phyloP scores from a whole-genome alignment of 2,113 vertebrate genomes.

The Cyprinodon variegatus region DNA sequence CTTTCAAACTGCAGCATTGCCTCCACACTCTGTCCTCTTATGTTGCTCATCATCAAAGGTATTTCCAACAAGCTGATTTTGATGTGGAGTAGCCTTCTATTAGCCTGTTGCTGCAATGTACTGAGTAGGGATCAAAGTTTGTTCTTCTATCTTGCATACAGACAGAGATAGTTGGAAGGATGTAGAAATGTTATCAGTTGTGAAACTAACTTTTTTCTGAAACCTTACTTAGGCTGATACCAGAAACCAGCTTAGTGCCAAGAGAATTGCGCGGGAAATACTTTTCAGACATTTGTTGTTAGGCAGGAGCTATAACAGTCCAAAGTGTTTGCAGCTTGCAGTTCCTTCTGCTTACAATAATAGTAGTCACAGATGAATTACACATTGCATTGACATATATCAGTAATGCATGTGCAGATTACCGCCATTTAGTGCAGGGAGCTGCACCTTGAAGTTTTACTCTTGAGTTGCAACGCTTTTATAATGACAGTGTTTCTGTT shows the following conservation, averaged over 20 bases:
- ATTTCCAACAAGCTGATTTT: too few relatives aligned
- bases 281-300: neutral
- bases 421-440: slow-evolving; percentile 1
- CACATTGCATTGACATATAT: neutral
- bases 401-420: neutral
- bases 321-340: neutral
- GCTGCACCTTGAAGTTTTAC: slow-evolving; percentile 15
- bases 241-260: neutral
- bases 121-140: too few relatives aligned
- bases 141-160: too few relatives aligned
- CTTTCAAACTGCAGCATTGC: too few relatives aligned
- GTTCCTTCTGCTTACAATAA: neutral
- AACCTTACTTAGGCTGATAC: neutral
- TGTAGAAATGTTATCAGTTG: neutral
- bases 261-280: neutral
- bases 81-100: too few relatives aligned
- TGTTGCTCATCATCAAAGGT: too few relatives aligned
- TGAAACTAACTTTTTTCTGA: neutral
- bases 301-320: neutral
- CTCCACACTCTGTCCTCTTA: too few relatives aligned
- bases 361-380: neutral
- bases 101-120: too few relatives aligned
- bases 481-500: slow-evolving; percentile 38
- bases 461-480: slow-evolving; percentile 41
- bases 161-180: neutral